phyloP scores from a whole-genome alignment of 2,113 vertebrate species.

The Gobiocypris rarus region DNA sequence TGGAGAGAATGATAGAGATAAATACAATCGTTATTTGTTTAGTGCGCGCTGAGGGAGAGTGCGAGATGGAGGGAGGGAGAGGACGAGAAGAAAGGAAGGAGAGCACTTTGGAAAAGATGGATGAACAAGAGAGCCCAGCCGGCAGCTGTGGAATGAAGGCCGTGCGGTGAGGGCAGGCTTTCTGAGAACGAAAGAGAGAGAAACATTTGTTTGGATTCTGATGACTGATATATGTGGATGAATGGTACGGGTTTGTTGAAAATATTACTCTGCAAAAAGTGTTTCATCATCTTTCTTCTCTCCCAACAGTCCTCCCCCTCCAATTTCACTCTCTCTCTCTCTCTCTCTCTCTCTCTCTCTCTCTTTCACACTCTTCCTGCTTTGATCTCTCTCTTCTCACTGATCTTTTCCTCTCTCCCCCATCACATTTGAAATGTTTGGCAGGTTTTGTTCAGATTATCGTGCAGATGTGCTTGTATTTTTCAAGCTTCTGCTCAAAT shows the following conservation, averaged over 20 bases:
- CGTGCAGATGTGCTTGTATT: constrained; percentile 70
- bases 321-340: constrained; percentile 34
- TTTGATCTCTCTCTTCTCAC: constrained; percentile 56
- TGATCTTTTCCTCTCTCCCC: constrained; percentile 73
- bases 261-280: constrained; percentile 68
- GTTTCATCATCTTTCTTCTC: constrained; percentile 67
- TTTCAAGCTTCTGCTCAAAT: constrained; percentile 53
- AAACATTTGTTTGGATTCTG: constrained; percentile 62
- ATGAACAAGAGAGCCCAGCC: constrained; percentile 65
- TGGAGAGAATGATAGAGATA: constrained; percentile 81
- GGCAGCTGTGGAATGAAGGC: constrained; percentile 36
- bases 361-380: constrained; percentile 27
- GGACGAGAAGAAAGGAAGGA: constrained; percentile 51
- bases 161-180: constrained; percentile 32
- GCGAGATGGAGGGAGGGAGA: constrained; percentile 52
- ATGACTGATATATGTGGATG: constrained; percentile 66
- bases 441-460: constrained; percentile 74
- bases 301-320: constrained; percentile 25
- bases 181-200: constrained; percentile 13
- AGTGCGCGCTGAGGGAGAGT: constrained; percentile 25
- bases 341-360: constrained; percentile 19
- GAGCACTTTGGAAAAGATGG: constrained; percentile 65
- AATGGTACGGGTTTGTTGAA: constrained; percentile 67
- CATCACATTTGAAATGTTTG: constrained; percentile 79
- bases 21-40: constrained; percentile 75